Base-by-base conservation (phyloP, 1,140 invertebrate genomes). In the Archegozetes longisetosus region DNA sequence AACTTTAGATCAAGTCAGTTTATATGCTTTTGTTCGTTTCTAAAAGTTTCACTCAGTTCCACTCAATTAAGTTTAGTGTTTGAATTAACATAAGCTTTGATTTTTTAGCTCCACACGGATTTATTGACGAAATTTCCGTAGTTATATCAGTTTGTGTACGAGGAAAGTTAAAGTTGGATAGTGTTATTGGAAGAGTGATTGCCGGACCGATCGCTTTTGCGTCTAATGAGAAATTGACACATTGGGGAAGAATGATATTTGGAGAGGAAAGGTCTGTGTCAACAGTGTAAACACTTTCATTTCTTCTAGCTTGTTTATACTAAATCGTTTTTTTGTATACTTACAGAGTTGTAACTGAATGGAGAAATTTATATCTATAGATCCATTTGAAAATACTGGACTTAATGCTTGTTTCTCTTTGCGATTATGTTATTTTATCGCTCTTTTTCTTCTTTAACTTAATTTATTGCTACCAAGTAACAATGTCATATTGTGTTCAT, bases 321-420 rank as follows among this genome's bases (percentile, higher is more conserved):
- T 40, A 40, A 9, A 40, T 40, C 32, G 17, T 40, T 40, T 40
- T 40, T 9, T 40, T 40, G 17, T 40, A 9, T 40, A 6, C 17
- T 9, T 9, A 14, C 6, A n/a, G 55, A 17, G 40, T 52, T 13
- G 54, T 60, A 0, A 53, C 61, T 0, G 48, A 62, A 20, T 64
- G 63, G 63, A 52, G 58, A 50, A 64, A 53, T 27, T n/a, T 64
- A 3, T 64, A 52, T 56, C 23, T 62, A 40, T 64, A 58, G n/a
- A n/a, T n/a, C n/a, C n/a, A n/a, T n/a, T n/a, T n/a, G n/a, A n/a
- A n/a, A n/a, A n/a, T n/a, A n/a, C n/a, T n/a, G n/a, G n/a, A n/a
- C n/a, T n/a, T n/a, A n/a, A n/a, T n/a, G n/a, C n/a, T n/a, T n/a
- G n/a, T n/a, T n/a, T n/a, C n/a, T n/a, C n/a, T n/a, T n/a, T n/a